Percentiles rank a stretch among this genome's conserved stretches.
phyloP scores from a whole-genome alignment of 2,113 vertebrate species.

The Tonatia bakeri region DNA sequence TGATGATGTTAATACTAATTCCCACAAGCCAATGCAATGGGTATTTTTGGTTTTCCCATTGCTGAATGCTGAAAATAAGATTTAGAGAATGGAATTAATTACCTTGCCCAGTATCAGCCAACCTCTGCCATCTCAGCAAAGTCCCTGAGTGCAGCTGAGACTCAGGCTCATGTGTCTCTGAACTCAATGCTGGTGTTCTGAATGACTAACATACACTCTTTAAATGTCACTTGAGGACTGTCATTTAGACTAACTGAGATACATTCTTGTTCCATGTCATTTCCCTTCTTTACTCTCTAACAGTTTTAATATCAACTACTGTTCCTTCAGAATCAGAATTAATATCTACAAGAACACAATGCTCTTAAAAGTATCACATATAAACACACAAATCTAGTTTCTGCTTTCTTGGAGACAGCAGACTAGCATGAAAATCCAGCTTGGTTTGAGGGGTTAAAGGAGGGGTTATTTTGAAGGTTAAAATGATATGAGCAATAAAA shows the following conservation, averaged over 20 bases:
- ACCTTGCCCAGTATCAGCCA: background rate
- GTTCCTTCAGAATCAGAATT: background rate
- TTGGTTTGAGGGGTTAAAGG: rapidly evolving
- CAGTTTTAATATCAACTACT: constrained; percentile 6
- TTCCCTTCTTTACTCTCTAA: constrained; percentile 25
- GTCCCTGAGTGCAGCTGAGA: background rate
- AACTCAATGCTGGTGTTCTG: background rate
- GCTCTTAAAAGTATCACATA: background rate
- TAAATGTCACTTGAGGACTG: background rate
- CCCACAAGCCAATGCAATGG: background rate
- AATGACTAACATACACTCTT: background rate
- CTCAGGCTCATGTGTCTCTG: background rate
- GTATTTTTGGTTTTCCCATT: background rate
- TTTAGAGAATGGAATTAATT: background rate
- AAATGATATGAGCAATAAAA: background rate
- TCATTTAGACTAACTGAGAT: constrained; percentile 5
- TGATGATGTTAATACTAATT: constrained; percentile 7
- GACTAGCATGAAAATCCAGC: background rate
- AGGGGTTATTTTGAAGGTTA: background rate
- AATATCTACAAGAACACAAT: background rate
- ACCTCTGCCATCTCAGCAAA: background rate
- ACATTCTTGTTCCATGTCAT: background rate
- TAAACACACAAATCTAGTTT: background rate
- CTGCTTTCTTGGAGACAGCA: background rate
- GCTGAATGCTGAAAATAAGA: background rate